Evolutionary conservation across 2,888 invertebrate species (phyloP).

Genomic region (Drosophila limbata): DNA sequence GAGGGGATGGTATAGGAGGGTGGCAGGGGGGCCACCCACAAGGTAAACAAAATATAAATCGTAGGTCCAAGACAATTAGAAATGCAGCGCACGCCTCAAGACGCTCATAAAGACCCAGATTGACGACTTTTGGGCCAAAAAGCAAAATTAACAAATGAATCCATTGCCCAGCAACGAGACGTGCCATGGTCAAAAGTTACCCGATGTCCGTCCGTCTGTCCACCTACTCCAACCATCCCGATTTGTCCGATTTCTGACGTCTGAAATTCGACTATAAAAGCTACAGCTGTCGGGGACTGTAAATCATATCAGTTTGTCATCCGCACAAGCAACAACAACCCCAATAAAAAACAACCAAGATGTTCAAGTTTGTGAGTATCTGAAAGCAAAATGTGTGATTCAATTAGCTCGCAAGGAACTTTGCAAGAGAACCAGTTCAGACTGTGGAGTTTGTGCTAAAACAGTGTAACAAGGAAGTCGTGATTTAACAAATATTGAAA

Average conservation of each 20-base stretch:
- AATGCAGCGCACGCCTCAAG: constrained; percentile 66
- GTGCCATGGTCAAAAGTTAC: constrained; percentile 62
- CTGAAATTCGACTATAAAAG: constrained; percentile 65
- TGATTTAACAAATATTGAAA: not conserved
- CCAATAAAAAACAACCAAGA: constrained; percentile 61
- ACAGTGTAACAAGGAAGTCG: not conserved
- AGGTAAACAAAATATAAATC: constrained; percentile 37
- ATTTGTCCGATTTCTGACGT: constrained; percentile 40
- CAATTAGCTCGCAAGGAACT: not conserved
- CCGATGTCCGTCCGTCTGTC: constrained; percentile 10
- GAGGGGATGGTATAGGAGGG: not conserved
- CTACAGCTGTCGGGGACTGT: constrained; percentile 32
- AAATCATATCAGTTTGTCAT: constrained; percentile 73
- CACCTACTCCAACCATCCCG: constrained; percentile 3
- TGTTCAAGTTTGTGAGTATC: constrained; percentile 83
- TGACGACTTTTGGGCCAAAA: constrained; percentile 49
- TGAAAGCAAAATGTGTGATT: not conserved
- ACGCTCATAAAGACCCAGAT: constrained; percentile 63
- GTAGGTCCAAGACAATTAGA: constrained; percentile 43
- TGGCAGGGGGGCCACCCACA: constrained; percentile 17
- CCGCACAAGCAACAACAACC: constrained; percentile 60
- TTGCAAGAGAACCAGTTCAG: not conserved
- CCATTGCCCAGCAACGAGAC: constrained; percentile 32
- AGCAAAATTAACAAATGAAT: constrained; percentile 34
- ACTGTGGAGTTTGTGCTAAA: not conserved